These are phyloP conservation scores for Pachyramphus minor DNA, from an alignment of 2,113 vertebrate genomes.

Conservation along the genomic window DNA sequence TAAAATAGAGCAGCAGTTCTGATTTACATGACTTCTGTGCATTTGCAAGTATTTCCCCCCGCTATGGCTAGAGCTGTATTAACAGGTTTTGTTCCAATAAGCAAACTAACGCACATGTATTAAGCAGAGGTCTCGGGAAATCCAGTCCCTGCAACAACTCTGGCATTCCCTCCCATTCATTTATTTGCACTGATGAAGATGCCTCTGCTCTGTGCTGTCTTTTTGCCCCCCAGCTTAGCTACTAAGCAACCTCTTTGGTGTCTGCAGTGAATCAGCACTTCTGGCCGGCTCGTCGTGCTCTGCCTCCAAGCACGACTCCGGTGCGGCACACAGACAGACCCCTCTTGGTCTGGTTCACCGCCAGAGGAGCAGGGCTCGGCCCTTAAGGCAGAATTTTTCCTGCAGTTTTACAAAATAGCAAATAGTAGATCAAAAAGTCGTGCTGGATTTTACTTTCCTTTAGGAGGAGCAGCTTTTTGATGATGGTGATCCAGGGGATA, in stretches of 20 bases:
- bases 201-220: neutral
- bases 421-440: neutral
- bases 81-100: constrained; percentile 31
- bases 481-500: neutral
- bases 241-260: neutral
- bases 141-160: neutral
- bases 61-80: neutral
- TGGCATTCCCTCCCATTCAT: neutral
- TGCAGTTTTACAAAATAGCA: neutral
- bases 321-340: neutral
- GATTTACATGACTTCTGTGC: constrained; percentile 64
- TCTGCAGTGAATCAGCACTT: constrained; percentile 63
- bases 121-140: neutral
- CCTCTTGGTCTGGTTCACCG: neutral
- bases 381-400: neutral
- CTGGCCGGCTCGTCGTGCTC: neutral
- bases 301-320: neutral
- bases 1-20: constrained; percentile 59
- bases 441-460: neutral
- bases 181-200: neutral
- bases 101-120: neutral
- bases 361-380: rapidly evolving
- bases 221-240: neutral
- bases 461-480: neutral
- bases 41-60: constrained; percentile 41